Evolutionary conservation across 2,797 vertebrate species (phyloP), one percentile per base, ranked within the genome.

Genomic region (Melanotaenia trifasciata): DNA sequence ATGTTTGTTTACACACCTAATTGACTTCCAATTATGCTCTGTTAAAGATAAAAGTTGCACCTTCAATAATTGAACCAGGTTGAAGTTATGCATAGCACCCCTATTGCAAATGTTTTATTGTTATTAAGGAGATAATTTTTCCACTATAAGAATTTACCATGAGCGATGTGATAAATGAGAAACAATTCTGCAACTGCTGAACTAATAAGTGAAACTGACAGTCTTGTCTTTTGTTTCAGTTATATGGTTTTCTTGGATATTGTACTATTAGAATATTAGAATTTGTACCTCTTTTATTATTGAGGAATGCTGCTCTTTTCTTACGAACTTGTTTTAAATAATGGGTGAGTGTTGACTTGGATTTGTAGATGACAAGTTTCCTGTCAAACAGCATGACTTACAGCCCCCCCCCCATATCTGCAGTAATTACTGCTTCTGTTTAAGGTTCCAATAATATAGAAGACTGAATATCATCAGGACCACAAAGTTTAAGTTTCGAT

Each of bases 1-100:
- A 71, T 79, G 74, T 89, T 90, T 90, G 86, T 80, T 81, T 83
- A 67, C 74, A 68, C 69, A 81, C 74, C 68, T 75, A 83, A 83
- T 84, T 81, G 80, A 80, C 64, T 80, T 51, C 36, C 69, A 75
- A 80, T 84, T 86, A 82, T 79, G 68, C 47, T 35, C 76, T 65
- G 67, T 67, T 76, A 64, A 80, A 64, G 59, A 51, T 8, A n/a
- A 33, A 60, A 80, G 69, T 74, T 65, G 63, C 43, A 54, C 58
- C 65, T 64, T 70, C 6, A 70, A 45, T 32, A 64, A 65, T 71
- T 74, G 30, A 26, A 78, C 67, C 4, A 3, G 66, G 60, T 79
- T 51, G 63, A 7, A 72, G 38, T 64, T 36, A 32, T 32, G 13
- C 18, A 65, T 30, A 30, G 47, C 22, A 0, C 18, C 22, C 1